These are phyloP conservation scores for Lycia hirtaria DNA, from an alignment of 2,888 invertebrate genomes.

Conservation along the genomic window DNA sequence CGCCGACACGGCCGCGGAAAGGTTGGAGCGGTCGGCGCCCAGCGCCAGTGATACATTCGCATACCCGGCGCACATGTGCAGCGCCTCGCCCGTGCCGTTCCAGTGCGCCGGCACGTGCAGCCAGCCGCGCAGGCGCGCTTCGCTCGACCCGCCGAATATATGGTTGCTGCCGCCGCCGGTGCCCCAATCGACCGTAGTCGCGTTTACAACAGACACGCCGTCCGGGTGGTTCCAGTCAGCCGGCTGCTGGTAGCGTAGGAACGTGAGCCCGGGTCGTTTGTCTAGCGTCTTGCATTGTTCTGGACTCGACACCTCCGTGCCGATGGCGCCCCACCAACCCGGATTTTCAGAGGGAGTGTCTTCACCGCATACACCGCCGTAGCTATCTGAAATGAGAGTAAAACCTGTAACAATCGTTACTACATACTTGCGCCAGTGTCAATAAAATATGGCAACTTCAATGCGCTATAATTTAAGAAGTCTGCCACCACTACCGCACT, in stretches of 20 bases:
- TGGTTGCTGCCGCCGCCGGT: conserved; percentile 89
- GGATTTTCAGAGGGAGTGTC: conserved; percentile 92
- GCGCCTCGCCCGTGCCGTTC: conserved; percentile 88
- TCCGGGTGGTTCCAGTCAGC: conserved; percentile 96
- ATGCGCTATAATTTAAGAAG: too few species aligned
- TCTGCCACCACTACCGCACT: not conserved
- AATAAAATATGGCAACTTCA: too few species aligned
- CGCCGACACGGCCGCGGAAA: conserved; percentile 88
- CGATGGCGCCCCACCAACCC: conserved; percentile 96
- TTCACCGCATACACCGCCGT: conserved; percentile 94
- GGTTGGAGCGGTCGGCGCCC: conserved; percentile 81
- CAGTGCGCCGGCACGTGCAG: conserved; percentile 91
- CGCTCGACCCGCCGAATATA: conserved; percentile 89
- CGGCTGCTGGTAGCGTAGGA: conserved; percentile 94
- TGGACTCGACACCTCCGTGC: conserved; percentile 90
- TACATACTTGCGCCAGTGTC: not conserved
- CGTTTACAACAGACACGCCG: conserved; percentile 93
- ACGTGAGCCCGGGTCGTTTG: conserved; percentile 94
- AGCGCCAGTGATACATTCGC: conserved; percentile 89
- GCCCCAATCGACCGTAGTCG: conserved; percentile 92
- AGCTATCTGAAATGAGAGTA: conserved; percentile 86
- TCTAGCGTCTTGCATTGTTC: conserved; percentile 92
- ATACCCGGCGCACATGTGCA: conserved; percentile 92
- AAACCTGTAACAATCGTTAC: too few species aligned
- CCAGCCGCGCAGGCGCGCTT: conserved; percentile 92